These are phyloP conservation scores for Cyprinodon diabolis DNA, from an alignment of 2,797 vertebrate species.

Conservation along the genomic window DNA sequence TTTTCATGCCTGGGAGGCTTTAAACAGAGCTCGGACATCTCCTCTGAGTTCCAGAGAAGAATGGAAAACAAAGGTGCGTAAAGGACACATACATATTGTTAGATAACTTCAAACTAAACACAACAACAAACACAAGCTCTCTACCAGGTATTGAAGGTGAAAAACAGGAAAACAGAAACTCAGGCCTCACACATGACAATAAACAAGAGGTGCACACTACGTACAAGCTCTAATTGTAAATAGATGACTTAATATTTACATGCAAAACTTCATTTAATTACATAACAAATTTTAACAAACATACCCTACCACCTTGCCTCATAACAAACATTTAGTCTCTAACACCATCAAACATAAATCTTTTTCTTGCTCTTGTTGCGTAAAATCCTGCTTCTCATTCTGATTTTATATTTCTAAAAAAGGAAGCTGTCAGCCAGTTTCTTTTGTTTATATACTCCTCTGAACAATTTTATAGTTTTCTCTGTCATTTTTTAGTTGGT, in stretches of 20 bases:
- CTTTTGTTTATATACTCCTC: too few species aligned
- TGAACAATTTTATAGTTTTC: neutral
- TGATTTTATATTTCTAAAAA: neutral
- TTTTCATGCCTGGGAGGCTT: constrained; percentile 22
- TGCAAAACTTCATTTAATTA: neutral
- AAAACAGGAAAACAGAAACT: constrained; percentile 3
- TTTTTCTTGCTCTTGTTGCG: neutral
- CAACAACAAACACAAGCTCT: neutral
- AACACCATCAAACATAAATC: neutral
- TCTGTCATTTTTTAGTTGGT: neutral
- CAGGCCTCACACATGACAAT: neutral
- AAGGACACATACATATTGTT: neutral
- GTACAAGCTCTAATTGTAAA: neutral
- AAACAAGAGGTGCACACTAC: neutral
- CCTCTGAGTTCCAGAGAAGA: neutral
- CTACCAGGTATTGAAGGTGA: neutral
- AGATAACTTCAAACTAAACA: neutral
- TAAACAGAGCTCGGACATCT: constrained; percentile 19
- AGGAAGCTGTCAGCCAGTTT: neutral
- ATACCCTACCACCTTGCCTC: too few species aligned
- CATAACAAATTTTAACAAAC: too few species aligned
- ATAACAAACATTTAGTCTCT: neutral
- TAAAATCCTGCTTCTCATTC: neutral
- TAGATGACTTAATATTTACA: neutral
- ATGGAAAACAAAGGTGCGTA: neutral